Conservation (phyloP, 2,113 vertebrate species). For the Neotoma lepida region DNA sequence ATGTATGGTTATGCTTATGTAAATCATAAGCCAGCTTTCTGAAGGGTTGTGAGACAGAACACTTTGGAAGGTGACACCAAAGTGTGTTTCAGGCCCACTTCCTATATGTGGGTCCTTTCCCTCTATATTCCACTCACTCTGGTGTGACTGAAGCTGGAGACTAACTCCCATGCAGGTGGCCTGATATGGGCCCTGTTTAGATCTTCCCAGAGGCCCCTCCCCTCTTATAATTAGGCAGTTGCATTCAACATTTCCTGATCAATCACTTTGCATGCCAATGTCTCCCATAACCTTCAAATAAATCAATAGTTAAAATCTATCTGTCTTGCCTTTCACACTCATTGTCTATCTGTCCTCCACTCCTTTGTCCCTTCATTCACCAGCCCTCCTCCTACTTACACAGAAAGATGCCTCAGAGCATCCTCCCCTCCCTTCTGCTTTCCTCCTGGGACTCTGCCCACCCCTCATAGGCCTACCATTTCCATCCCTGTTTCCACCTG, state of each 20-base stretch:
- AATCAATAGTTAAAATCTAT: neutral
- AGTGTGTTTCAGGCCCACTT: neutral
- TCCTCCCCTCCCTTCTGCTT: neutral
- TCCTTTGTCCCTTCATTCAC: neutral
- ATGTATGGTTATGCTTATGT: neutral
- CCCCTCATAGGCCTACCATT: neutral
- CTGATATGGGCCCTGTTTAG: neutral
- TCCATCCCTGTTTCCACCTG: neutral
- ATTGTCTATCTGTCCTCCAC: neutral
- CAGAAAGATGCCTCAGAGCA: accelerated
- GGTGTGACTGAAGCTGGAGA: neutral
- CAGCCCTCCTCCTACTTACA: neutral
- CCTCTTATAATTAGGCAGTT: neutral
- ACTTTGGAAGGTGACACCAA: neutral
- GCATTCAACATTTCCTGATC: neutral
- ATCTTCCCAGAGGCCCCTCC: neutral
- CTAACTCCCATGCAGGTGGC: neutral
- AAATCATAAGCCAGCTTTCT: neutral
- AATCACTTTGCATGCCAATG: neutral
- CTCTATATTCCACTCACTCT: neutral
- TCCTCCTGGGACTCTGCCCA: neutral
- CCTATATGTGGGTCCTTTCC: neutral
- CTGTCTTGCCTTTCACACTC: neutral
- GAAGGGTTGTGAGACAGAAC: neutral
- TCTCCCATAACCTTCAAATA: neutral